These are phyloP conservation scores for Podarcis raffonei DNA, from an alignment of 2,113 vertebrate genomes.

Conservation along the genomic window DNA sequence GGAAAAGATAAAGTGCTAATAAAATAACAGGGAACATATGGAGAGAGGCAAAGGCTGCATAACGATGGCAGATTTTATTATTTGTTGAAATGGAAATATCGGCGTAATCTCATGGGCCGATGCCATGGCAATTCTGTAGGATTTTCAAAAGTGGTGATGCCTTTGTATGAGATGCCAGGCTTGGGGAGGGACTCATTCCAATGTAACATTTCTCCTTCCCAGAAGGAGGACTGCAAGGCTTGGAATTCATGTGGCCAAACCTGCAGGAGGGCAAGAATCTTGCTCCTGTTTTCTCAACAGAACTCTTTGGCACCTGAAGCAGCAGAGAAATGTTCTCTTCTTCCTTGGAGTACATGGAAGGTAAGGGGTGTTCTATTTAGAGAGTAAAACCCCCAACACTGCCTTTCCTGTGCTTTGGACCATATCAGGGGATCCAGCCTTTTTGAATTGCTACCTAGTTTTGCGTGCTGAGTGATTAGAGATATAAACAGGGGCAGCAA, in stretches of 20 bases:
- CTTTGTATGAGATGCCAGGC: constrained; percentile 3
- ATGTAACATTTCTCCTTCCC: background rate
- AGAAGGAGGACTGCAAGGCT: background rate
- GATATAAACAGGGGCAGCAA: background rate
- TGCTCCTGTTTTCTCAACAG: background rate
- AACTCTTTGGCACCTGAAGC: background rate
- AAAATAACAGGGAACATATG: constrained; percentile 60
- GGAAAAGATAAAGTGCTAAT: constrained; percentile 47
- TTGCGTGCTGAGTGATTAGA: background rate
- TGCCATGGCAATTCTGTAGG: constrained; percentile 52
- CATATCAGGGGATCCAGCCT: background rate
- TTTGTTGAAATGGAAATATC: constrained; percentile 65
- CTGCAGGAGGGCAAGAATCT: background rate
- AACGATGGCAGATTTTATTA: constrained; percentile 65
- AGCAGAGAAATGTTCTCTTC: background rate
- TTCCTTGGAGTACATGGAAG: no score
- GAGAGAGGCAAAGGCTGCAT: constrained; percentile 53
- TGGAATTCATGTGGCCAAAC: background rate
- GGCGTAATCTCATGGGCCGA: constrained; percentile 41
- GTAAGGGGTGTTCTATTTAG: background rate
- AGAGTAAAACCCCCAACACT: background rate
- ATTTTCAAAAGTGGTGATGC: constrained; percentile 39
- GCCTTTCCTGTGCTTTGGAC: background rate
- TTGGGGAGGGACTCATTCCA: constrained; percentile 4
- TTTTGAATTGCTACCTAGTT: background rate